A percentile compares a stretch with the other conserved stretches of the same genome.
phyloP scores from a whole-genome alignment of 2,888 invertebrate genomes.

The Megaustenia siamemsis region DNA sequence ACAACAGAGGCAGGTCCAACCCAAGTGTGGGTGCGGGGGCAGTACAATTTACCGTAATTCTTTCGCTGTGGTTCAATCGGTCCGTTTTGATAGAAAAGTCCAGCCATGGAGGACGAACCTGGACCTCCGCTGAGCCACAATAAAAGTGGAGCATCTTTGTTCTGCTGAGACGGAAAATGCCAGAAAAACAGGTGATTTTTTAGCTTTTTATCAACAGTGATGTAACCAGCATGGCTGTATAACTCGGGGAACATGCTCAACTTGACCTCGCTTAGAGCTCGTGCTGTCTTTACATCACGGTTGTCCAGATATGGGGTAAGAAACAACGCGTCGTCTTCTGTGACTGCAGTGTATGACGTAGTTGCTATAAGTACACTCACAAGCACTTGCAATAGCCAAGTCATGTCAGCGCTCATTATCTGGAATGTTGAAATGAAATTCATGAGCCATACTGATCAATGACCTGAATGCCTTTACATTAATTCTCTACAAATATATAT shows the following conservation, averaged over 20 bases:
- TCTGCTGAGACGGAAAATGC: conserved; percentile 89
- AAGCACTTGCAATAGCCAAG: too few relatives aligned
- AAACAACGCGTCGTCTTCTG: too few relatives aligned
- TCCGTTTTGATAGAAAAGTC: conserved; percentile 53
- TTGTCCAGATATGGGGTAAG: conserved; percentile 12
- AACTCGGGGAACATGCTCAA: background rate
- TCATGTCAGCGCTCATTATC: too few relatives aligned
- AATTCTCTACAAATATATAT: too few relatives aligned
- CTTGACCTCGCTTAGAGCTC: conserved; percentile 12
- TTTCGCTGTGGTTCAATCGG: background rate
- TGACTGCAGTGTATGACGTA: too few relatives aligned
- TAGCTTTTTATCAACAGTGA: conserved; percentile 89
- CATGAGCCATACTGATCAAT: too few relatives aligned
- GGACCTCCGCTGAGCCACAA: conserved; percentile 81
- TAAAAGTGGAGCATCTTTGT: conserved; percentile 76
- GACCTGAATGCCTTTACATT: too few relatives aligned
- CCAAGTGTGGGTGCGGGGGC: conserved; percentile 15
- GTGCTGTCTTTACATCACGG: background rate
- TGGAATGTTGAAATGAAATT: too few relatives aligned
- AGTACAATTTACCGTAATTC: background rate
- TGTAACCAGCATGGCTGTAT: conserved; percentile 87
- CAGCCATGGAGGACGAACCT: conserved; percentile 79
- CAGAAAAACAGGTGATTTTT: conserved; percentile 94
- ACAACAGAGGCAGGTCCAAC: conserved; percentile 47
- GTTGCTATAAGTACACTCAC: too few relatives aligned